Conservation (phyloP, 35 echinoderm and acorn worm species). For the Nesometra sesokonis region DNA sequence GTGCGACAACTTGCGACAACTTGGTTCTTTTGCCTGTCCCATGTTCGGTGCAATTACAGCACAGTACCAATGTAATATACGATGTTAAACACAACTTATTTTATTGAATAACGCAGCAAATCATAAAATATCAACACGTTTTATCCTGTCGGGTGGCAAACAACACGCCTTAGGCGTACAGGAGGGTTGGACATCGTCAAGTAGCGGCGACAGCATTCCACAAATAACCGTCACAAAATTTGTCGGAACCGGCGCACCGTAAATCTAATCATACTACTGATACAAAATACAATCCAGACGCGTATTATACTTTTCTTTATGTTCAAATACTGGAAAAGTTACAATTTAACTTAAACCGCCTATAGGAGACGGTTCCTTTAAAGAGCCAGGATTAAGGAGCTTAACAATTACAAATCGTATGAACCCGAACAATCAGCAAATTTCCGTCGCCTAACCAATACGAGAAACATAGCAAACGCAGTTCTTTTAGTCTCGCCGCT, state of each 20-base stretch:
- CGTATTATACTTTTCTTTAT: neutral
- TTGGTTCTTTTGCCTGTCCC: too few relatives aligned
- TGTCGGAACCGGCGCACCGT: neutral
- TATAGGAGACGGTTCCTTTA: neutral
- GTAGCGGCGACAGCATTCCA: neutral
- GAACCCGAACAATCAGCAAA: neutral
- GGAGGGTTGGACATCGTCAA: neutral
- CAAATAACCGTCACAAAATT: neutral
- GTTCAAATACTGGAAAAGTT: neutral
- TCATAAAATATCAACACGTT: neutral
- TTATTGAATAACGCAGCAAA: too few relatives aligned
- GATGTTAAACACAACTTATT: too few relatives aligned
- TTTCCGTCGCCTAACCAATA: neutral
- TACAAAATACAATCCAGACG: neutral
- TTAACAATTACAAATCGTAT: neutral
- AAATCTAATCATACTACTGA: neutral
- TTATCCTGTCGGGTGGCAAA: neutral
- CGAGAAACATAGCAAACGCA: neutral
- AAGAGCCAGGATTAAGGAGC: neutral
- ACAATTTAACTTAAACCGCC: neutral
- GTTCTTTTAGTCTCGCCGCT: neutral
- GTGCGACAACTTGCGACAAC: too few relatives aligned
- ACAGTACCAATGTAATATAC: too few relatives aligned
- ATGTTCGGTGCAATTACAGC: too few relatives aligned
- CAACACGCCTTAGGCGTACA: neutral